Evolutionary conservation across 2,888 invertebrate genomes (phyloP), one percentile per base, ranked within the genome.

Genomic region (Noctua pronuba): DNA sequence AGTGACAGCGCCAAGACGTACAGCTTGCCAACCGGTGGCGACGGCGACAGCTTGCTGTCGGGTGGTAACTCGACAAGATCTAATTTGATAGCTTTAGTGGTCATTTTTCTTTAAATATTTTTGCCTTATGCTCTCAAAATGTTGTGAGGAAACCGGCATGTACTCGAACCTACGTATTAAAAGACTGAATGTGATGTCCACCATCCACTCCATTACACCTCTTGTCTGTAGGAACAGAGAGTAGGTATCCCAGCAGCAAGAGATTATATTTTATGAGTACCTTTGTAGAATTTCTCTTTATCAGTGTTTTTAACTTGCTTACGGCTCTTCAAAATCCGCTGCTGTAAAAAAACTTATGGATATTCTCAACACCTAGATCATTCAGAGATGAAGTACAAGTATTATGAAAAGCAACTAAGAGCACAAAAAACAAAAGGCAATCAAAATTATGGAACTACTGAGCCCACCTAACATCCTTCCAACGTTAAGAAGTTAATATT

Each of bases 401-500:
- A n/a, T n/a, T n/a, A n/a, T n/a, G n/a, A n/a, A 35, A 52, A 52
- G 10, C n/a, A 31, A 35, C 31, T 3, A 35, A 21, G n/a, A 28
- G 1, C 4, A 46, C 41, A 41, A 46, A 52, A n/a, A 31, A 0
- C 24, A 64, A 64, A 0, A 62, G 44, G 65, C 46, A 70, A 66
- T 49, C 65, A 60, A 70, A 49, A 28, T 46, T 24, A 46, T 46
- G n/a, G 70, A 62, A 65, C 60, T 49, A 11, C 21, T 10, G 10
- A n/a, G 35, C 55, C 80, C 58, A 24, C 21, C 60, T 16, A n/a
- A 41, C 44, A 70, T 35, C 13, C 38, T 58, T 46, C 7, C 49
- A 18, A 38, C 67, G 24, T 73, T 76, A 78, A 84, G 89, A 88
- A 91, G 93, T 93, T 92, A 94, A 94, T 94, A 93, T 94, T 93